Evolutionary conservation across 1,140 invertebrate species (phyloP).

Genomic region (Trichoplusia ni): DNA sequence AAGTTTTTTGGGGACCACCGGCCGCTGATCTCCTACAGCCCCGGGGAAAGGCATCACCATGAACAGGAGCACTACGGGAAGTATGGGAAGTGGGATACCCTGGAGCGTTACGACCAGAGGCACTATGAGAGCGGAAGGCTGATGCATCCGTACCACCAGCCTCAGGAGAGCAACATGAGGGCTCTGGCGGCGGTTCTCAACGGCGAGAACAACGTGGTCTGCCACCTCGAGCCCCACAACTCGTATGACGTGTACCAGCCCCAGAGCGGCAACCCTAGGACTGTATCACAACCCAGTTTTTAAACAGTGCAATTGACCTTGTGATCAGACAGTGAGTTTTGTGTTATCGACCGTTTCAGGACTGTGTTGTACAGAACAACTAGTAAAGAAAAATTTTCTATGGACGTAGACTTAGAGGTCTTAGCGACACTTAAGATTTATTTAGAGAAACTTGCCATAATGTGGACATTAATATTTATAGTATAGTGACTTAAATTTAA

Average conservation of each 20-base stretch:
- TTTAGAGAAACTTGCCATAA: slow-evolving; percentile 77
- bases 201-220: slow-evolving; percentile 90
- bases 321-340: slow-evolving; percentile 15
- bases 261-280: slow-evolving; percentile 81
- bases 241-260: slow-evolving; percentile 79
- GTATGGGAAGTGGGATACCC: slow-evolving; percentile 83
- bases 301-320: slow-evolving; percentile 46
- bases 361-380: slow-evolving; percentile 63
- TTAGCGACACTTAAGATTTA: slow-evolving; percentile 68
- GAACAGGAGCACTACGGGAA: slow-evolving; percentile 81
- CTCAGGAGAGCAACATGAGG: slow-evolving; percentile 83
- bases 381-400: slow-evolving; percentile 73
- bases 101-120: slow-evolving; percentile 80
- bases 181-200: slow-evolving; percentile 89
- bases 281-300: slow-evolving; percentile 82
- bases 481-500: slow-evolving; percentile 71
- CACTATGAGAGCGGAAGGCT: slow-evolving; percentile 76
- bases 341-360: slow-evolving; percentile 12
- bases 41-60: slow-evolving; percentile 80
- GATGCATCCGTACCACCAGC: slow-evolving; percentile 73
- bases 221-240: slow-evolving; percentile 88
- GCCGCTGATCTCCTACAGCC: slow-evolving; percentile 87
- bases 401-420: slow-evolving; percentile 66
- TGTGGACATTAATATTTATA: slow-evolving; percentile 76
- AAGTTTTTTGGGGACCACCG: slow-evolving; percentile 91